These are phyloP conservation scores for Scaptomyza hsui DNA, from an alignment of 1,140 invertebrate species.

Conservation along the genomic window DNA sequence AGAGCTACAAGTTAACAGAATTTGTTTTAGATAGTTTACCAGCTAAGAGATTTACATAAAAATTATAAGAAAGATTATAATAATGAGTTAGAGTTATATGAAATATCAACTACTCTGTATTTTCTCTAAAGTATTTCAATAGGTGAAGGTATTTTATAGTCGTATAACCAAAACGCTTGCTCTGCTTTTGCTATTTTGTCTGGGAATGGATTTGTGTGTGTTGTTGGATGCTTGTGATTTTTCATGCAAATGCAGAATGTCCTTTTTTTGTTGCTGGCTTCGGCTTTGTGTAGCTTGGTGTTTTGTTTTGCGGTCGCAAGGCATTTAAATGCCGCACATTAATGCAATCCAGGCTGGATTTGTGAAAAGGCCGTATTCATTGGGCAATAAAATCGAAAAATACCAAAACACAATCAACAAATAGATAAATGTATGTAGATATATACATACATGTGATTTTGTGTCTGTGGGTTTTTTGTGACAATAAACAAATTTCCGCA, in stretches of 20 bases:
- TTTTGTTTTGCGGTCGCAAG: constrained; percentile 73
- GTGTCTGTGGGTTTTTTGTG: constrained; percentile 32
- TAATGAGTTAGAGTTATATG: too few species aligned
- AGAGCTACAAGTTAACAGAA: too few species aligned
- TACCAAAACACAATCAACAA: constrained; percentile 35
- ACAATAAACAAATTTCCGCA: constrained; percentile 35
- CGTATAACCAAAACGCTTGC: background rate
- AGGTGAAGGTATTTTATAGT: background rate
- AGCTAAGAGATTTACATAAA: too few species aligned
- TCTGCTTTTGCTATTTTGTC: background rate
- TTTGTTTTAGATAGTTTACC: too few species aligned
- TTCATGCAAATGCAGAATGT: constrained; percentile 70
- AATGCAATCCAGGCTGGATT: constrained; percentile 57
- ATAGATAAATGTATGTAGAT: constrained; percentile 27
- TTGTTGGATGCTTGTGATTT: constrained; percentile 20
- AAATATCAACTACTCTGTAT: too few species aligned
- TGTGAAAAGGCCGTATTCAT: constrained; percentile 40
- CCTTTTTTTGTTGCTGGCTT: constrained; percentile 36
- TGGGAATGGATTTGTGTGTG: constrained; percentile 1
- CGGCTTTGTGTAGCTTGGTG: constrained; percentile 59
- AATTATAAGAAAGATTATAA: too few species aligned
- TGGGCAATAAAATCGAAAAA: constrained; percentile 76
- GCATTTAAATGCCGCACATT: constrained; percentile 77
- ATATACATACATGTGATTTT: constrained; percentile 7
- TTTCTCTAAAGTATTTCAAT: too few species aligned